These are phyloP conservation scores for Cottus gobio DNA, from an alignment of 2,113 vertebrate genomes.

Conservation along the genomic window DNA sequence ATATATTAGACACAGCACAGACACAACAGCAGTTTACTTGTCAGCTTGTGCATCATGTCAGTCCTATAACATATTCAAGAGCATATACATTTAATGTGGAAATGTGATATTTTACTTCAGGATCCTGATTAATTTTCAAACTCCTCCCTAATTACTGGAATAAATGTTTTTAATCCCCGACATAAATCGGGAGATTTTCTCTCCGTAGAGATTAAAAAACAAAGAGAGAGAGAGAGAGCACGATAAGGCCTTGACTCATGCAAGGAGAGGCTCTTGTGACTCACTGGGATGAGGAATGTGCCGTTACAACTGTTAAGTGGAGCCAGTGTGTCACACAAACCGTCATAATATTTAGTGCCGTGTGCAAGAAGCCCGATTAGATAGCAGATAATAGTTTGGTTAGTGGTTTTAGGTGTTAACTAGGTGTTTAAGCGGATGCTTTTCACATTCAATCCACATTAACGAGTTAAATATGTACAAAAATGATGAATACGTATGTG, in stretches of 20 bases:
- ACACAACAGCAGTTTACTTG: neutral
- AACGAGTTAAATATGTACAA: neutral
- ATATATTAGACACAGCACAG: neutral
- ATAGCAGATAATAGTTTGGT: neutral
- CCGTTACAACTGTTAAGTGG: neutral
- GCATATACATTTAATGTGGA: neutral
- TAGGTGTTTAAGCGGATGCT: neutral
- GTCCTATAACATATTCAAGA: neutral
- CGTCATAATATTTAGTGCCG: neutral
- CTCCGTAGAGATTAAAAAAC: neutral
- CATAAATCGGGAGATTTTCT: neutral
- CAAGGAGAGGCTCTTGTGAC: conserved; percentile 31
- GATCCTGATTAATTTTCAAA: neutral
- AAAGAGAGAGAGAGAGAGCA: neutral
- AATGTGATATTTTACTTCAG: neutral
- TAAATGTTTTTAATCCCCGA: neutral
- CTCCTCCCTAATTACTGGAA: neutral
- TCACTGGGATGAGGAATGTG: conserved; percentile 38
- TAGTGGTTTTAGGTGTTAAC: neutral
- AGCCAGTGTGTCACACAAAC: neutral
- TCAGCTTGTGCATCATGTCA: neutral
- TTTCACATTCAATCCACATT: neutral
- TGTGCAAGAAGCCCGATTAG: neutral
- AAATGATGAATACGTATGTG: neutral
- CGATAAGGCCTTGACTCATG: conserved; percentile 6